Conservation (phyloP, 2,797 vertebrate genomes). For the Melanotaenia maccullochi region DNA sequence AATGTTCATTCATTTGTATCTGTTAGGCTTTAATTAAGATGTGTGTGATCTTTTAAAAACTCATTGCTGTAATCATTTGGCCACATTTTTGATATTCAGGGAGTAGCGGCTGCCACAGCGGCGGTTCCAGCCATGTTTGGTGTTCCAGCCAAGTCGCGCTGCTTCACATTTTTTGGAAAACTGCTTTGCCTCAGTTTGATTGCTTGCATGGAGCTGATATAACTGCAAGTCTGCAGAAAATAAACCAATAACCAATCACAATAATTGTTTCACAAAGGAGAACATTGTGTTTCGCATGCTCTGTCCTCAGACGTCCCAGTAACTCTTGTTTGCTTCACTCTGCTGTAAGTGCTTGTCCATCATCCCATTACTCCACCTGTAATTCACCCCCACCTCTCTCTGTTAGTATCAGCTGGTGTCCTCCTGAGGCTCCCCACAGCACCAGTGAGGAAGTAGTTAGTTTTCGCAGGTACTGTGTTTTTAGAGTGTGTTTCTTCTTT, state of each 20-base stretch:
- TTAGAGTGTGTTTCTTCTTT: conserved; percentile 5
- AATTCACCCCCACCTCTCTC: conserved; percentile 23
- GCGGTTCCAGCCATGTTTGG: not conserved
- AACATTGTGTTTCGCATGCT: not conserved
- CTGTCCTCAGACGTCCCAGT: not conserved
- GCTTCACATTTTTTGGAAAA: not conserved
- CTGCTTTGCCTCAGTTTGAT: conserved; percentile 5
- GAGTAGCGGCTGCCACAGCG: not conserved
- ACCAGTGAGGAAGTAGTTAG: conserved; percentile 51
- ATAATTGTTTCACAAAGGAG: conserved; percentile 11
- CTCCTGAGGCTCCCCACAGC: conserved; percentile 30
- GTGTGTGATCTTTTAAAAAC: conserved; percentile 6
- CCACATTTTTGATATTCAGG: conserved; percentile 9
- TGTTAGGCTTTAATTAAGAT: conserved; percentile 15
- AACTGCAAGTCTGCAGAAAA: conserved; percentile 27
- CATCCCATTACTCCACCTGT: conserved; percentile 6
- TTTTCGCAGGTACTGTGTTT: conserved; percentile 61
- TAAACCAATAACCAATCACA: conserved; percentile 6
- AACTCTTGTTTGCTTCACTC: conserved; percentile 2
- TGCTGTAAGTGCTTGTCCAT: not conserved
- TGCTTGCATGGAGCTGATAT: conserved; percentile 14
- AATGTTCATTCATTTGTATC: not conserved
- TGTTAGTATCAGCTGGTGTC: conserved; percentile 44
- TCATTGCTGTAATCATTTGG: conserved; percentile 5
- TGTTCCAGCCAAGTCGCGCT: no score